A percentile compares a stretch with the other conserved stretches of the same genome.
These are phyloP conservation scores for Megalurothrips usitatus DNA, from an alignment of 2,888 invertebrate species.

Conservation along the genomic window DNA sequence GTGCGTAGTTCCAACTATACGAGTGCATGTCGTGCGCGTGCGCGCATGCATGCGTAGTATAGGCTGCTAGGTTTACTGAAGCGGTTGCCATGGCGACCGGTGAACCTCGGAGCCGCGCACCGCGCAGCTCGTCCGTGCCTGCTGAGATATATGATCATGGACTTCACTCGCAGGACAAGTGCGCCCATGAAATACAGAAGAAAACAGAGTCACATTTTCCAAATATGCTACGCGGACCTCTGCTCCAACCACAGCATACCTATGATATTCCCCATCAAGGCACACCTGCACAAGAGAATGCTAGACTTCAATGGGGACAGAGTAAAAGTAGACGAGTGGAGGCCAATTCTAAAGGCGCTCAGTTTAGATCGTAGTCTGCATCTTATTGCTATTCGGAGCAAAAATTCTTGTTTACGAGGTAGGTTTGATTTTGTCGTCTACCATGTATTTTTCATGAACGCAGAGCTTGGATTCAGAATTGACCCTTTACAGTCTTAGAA, in stretches of 20 bases:
- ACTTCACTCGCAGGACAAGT: conserved; percentile 30
- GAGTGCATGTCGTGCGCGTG: no score
- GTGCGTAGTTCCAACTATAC: no score
- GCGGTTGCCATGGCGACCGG: not conserved
- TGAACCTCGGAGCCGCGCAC: not conserved
- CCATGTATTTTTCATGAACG: not conserved
- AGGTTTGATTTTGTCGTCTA: not conserved
- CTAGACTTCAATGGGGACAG: conserved; percentile 71
- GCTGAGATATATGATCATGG: not conserved
- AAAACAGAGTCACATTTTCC: conserved; percentile 41
- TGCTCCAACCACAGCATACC: conserved; percentile 42
- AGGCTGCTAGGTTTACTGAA: not conserved
- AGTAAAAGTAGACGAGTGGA: conserved; percentile 71
- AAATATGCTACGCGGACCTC: conserved; percentile 45
- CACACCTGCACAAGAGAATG: conserved; percentile 39
- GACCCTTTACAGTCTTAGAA: not conserved
- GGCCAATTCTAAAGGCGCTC: conserved; percentile 66
- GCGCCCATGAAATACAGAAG: conserved; percentile 34
- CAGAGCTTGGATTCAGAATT: conserved; percentile 31
- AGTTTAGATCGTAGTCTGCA: conserved; percentile 67
- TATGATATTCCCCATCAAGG: conserved; percentile 30
- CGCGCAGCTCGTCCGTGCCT: not conserved
- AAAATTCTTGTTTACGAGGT: conserved; percentile 31
- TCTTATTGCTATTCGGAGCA: conserved; percentile 62
- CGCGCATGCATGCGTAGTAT: no score